phyloP scores from a whole-genome alignment of 2,888 invertebrate species.

The Amblyjoppa proteus region DNA sequence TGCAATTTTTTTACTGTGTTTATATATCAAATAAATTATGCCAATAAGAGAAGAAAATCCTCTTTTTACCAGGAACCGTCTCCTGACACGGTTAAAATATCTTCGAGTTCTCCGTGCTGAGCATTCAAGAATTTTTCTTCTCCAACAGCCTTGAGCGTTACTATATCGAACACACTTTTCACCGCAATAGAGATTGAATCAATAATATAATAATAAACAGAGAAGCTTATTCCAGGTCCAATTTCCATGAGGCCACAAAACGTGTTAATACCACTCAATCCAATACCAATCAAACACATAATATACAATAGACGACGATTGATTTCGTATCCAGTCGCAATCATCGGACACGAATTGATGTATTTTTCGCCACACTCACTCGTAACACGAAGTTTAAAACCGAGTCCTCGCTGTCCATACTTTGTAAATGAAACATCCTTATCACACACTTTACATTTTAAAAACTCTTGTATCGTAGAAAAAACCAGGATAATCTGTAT shows the following conservation, averaged over 20 bases:
- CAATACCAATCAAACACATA: slow-evolving; percentile 63
- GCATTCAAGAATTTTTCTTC: too few species aligned
- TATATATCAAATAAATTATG: slow-evolving; percentile 64
- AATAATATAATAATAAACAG: slow-evolving; percentile 27
- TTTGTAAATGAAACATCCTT: slow-evolving; percentile 61
- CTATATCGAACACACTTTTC: slow-evolving; percentile 31
- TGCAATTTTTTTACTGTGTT: slow-evolving; percentile 61
- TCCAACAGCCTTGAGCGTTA: slow-evolving; percentile 14
- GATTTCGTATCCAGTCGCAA: too few species aligned
- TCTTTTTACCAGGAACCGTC: slow-evolving; percentile 68
- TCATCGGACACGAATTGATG: too few species aligned
- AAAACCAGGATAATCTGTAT: slow-evolving; percentile 58
- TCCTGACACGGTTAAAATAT: slow-evolving; percentile 61
- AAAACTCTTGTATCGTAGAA: slow-evolving; percentile 51
- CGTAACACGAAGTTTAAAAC: slow-evolving; percentile 36
- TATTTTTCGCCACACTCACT: background rate
- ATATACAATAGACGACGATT: background rate
- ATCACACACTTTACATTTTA: slow-evolving; percentile 67
- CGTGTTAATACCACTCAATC: slow-evolving; percentile 30
- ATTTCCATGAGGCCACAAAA: slow-evolving; percentile 54
- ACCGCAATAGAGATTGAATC: slow-evolving; percentile 42
- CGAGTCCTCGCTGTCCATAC: slow-evolving; percentile 29
- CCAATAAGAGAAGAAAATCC: slow-evolving; percentile 69
- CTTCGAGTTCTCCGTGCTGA: slow-evolving; percentile 1
- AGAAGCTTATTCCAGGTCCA: slow-evolving; percentile 31